These are phyloP conservation scores for Gisinianus flammeolus DNA, from an alignment of 2,888 invertebrate species.

Conservation along the genomic window DNA sequence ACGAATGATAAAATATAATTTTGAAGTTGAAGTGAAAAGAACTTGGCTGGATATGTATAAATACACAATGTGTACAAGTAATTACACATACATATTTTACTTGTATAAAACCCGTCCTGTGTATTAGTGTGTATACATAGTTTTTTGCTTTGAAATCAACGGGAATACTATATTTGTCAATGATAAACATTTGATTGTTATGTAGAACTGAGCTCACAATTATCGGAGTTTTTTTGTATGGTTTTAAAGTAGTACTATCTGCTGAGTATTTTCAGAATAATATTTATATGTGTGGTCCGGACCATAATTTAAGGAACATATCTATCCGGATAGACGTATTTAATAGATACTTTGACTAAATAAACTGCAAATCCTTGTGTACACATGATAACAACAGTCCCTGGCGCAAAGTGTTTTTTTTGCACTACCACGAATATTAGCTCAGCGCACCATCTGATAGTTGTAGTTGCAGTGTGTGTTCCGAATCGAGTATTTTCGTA, in stretches of 20 bases:
- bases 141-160: background rate
- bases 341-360: background rate
- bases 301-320: background rate
- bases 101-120: background rate
- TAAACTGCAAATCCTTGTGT: background rate
- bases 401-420: background rate
- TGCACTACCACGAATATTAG: background rate
- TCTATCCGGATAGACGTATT: background rate
- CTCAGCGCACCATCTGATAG: background rate
- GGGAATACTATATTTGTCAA: conserved; percentile 18
- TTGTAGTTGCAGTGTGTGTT: background rate
- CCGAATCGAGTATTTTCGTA: background rate
- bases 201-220: background rate
- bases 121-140: background rate
- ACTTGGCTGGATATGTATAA: too few relatives aligned
- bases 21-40: background rate
- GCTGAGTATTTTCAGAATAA: background rate
- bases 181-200: conserved; percentile 8
- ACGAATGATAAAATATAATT: too few relatives aligned
- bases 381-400: background rate
- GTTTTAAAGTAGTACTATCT: background rate
- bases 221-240: background rate
- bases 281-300: background rate
- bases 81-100: too few relatives aligned
- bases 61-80: too few relatives aligned